Evolutionary conservation across 1,140 invertebrate genomes (phyloP).

Genomic region (Hermetia illucens): DNA sequence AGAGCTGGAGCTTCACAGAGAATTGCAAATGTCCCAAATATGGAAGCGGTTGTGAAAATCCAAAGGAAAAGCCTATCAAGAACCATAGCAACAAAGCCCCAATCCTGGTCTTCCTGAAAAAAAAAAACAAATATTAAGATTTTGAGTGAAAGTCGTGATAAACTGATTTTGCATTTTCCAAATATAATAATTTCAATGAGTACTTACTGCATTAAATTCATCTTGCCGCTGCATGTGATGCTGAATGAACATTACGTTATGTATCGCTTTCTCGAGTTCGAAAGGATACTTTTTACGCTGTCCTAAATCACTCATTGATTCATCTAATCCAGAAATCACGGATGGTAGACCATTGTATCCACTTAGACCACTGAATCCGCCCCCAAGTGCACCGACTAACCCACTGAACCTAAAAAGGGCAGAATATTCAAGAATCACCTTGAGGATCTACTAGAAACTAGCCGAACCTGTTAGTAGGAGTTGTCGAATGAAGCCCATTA

Average conservation of each 20-base stretch:
- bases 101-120: slow-evolving; percentile 87
- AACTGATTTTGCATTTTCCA: slow-evolving; percentile 7
- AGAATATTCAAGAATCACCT: slow-evolving; percentile 4
- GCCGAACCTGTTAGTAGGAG: slow-evolving; percentile 47
- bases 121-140: slow-evolving; percentile 7
- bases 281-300: slow-evolving; percentile 75
- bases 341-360: slow-evolving; percentile 66
- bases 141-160: neutral
- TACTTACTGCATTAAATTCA: slow-evolving; percentile 78
- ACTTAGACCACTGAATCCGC: slow-evolving; percentile 34
- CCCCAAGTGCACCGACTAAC: slow-evolving; percentile 48
- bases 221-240: slow-evolving; percentile 87
- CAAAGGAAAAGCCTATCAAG: slow-evolving; percentile 92
- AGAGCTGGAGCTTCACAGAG: slow-evolving; percentile 79
- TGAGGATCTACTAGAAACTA: slow-evolving; percentile 2
- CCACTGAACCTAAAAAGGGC: slow-evolving; percentile 45
- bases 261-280: slow-evolving; percentile 82
- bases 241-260: slow-evolving; percentile 91
- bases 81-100: slow-evolving; percentile 99
- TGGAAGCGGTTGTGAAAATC: slow-evolving; percentile 85
- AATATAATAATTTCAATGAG: slow-evolving; percentile 1
- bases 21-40: slow-evolving; percentile 77
- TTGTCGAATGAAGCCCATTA: slow-evolving; percentile 60
- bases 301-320: slow-evolving; percentile 64
- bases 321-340: slow-evolving; percentile 64